phyloP scores from a whole-genome alignment of 2,888 invertebrate genomes.

The Yponomeuta malinellus region DNA sequence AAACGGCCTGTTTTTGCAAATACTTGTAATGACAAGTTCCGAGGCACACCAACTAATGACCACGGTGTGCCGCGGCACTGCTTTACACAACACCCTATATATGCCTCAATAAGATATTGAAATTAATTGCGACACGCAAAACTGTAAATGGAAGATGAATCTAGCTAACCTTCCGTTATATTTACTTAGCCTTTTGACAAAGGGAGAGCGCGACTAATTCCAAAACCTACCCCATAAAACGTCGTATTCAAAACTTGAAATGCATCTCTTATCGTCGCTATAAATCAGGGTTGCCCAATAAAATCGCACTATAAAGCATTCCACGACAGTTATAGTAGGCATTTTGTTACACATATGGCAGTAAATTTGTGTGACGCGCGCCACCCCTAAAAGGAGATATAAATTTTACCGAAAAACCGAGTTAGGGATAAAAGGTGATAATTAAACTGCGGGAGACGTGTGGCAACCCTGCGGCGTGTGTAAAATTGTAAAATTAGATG shows the following conservation, averaged over 20 bases:
- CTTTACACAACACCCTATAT: no score
- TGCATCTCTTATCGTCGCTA: conserved; percentile 19
- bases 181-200: neutral
- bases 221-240: conserved; percentile 1
- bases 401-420: conserved; percentile 33
- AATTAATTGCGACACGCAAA: no score
- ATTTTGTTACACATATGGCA: conserved; percentile 23
- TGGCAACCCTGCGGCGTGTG: conserved; percentile 13
- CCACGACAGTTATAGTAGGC: conserved; percentile 11
- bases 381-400: conserved; percentile 45
- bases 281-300: conserved; percentile 21
- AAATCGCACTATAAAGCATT: conserved; percentile 14
- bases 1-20: no score
- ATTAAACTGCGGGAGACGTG: conserved; percentile 18
- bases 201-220: neutral
- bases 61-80: no score
- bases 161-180: no score
- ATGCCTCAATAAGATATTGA: no score
- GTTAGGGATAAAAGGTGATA: conserved; percentile 27
- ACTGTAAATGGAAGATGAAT: no score
- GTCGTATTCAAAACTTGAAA: conserved; percentile 13
- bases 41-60: no score
- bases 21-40: no score
- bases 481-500: neutral
- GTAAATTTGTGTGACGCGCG: conserved; percentile 29